Conservation (phyloP, 2,113 vertebrate species). For the Colossoma macropomum region DNA sequence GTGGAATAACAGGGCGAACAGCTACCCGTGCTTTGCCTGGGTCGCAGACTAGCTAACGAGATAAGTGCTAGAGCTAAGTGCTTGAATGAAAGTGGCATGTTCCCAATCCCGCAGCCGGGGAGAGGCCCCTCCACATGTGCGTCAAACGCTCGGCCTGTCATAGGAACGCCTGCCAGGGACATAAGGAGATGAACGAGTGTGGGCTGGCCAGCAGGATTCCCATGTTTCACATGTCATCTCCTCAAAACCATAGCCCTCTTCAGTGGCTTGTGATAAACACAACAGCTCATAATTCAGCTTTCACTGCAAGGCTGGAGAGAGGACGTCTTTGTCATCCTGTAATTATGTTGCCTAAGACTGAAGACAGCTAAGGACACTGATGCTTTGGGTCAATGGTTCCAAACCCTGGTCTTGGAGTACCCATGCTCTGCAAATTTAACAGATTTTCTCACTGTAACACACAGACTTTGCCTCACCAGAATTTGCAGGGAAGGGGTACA, state of each 20-base stretch:
- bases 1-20: not conserved
- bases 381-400: not conserved
- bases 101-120: conserved; percentile 38
- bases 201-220: conserved; percentile 24
- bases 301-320: not conserved
- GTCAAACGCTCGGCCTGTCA: not conserved
- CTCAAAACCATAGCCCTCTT: conserved; percentile 15
- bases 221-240: conserved; percentile 2
- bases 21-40: not conserved
- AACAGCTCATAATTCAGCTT: conserved; percentile 28
- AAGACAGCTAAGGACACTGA: not conserved
- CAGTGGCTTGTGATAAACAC: conserved; percentile 27
- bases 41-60: conserved; percentile 34
- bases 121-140: conserved; percentile 12
- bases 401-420: not conserved
- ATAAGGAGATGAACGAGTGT: conserved; percentile 5
- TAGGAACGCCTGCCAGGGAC: conserved; percentile 20
- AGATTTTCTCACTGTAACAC: no score
- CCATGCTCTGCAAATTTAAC: no score
- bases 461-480: no score
- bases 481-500: no score
- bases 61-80: conserved; percentile 48
- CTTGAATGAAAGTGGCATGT: conserved; percentile 38
- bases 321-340: conserved; percentile 9
- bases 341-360: conserved; percentile 5